Percentiles rank a stretch among this genome's conserved stretches.
phyloP scores from a whole-genome alignment of 2,888 invertebrate species.

The Cataglyphis cursor region DNA sequence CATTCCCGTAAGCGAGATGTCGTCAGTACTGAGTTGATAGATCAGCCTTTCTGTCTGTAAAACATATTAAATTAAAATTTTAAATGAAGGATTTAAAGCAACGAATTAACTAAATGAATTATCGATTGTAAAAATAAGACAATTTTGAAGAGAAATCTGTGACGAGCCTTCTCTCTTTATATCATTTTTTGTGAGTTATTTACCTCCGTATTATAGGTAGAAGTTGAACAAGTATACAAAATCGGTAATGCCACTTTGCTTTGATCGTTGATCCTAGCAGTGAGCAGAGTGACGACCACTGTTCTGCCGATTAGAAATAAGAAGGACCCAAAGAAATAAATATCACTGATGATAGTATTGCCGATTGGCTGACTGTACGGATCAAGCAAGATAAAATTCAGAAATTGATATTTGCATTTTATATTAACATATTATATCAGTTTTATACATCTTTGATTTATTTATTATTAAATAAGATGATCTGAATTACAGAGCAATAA shows the following conservation, averaged over 20 bases:
- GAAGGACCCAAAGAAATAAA: constrained; percentile 88
- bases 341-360: constrained; percentile 80
- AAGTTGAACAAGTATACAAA: constrained; percentile 87
- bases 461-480: background rate
- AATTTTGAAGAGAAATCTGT: background rate
- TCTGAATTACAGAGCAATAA: background rate
- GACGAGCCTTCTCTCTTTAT: background rate
- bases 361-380: constrained; percentile 66
- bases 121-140: background rate
- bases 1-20: constrained; percentile 88
- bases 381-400: background rate
- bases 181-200: constrained; percentile 7
- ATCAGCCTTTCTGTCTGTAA: constrained; percentile 84
- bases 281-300: constrained; percentile 86
- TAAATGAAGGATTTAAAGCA: background rate
- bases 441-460: background rate
- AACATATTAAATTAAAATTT: background rate
- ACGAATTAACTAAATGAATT: constrained; percentile 27
- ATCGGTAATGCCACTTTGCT: constrained; percentile 85
- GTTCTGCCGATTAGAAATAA: constrained; percentile 87
- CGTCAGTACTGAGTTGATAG: constrained; percentile 84
- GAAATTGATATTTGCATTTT: background rate
- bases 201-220: constrained; percentile 87
- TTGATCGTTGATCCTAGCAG: constrained; percentile 87
- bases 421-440: background rate